phyloP scores from a whole-genome alignment of 2,888 invertebrate species.

The Lepidocyrtoides sp. region DNA sequence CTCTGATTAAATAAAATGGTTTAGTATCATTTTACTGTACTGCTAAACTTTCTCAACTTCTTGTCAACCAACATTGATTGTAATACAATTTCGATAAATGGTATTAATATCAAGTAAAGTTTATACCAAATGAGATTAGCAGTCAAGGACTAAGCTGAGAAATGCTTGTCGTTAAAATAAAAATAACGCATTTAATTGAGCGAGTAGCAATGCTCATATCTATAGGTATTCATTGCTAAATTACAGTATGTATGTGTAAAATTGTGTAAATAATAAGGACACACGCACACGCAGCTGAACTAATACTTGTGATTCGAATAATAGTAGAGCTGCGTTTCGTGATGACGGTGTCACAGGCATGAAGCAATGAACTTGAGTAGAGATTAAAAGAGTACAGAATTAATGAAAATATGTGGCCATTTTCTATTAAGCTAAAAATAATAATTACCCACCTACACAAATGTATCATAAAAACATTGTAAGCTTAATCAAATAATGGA shows the following conservation, averaged over 20 bases:
- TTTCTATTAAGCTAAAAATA: slow-evolving; percentile 14
- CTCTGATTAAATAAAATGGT: too few relatives aligned
- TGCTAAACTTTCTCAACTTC: neutral
- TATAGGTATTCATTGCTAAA: too few relatives aligned
- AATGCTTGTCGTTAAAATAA: neutral
- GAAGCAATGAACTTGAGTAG: slow-evolving; percentile 77
- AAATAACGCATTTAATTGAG: too few relatives aligned
- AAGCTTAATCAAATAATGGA: too few relatives aligned
- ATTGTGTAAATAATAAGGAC: neutral
- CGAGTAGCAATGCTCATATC: too few relatives aligned
- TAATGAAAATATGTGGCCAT: slow-evolving; percentile 60
- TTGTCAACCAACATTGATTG: too few relatives aligned
- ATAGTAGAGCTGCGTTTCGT: too few relatives aligned
- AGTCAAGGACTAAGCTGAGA: slow-evolving; percentile 40
- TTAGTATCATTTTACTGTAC: too few relatives aligned
- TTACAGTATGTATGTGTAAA: neutral
- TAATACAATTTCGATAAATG: too few relatives aligned
- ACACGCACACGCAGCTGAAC: slow-evolving; percentile 25
- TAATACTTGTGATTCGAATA: neutral
- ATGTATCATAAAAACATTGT: too few relatives aligned
- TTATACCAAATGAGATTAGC: neutral
- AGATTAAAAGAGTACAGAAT: slow-evolving; percentile 67
- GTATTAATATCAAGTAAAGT: too few relatives aligned
- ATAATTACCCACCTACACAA: neutral
- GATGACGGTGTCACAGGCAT: slow-evolving; percentile 41